Conservation (phyloP, 2,113 vertebrate genomes). For the Abramis brama region DNA sequence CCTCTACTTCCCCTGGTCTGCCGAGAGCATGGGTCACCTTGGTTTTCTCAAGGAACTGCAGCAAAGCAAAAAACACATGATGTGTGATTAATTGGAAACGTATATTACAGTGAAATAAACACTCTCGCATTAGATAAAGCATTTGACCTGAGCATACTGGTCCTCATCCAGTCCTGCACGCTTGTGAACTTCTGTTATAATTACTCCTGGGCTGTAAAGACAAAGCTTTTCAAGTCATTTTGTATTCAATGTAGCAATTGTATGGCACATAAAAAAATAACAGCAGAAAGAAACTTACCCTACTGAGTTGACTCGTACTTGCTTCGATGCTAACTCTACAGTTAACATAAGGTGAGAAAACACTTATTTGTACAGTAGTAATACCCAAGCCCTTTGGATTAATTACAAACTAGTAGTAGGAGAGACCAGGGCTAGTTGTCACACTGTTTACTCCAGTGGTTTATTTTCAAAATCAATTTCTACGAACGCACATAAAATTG, state of each 20-base stretch:
- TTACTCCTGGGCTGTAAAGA: constrained; percentile 77
- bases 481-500: neutral
- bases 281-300: constrained; percentile 67
- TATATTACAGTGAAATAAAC: neutral
- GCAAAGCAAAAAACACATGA: neutral
- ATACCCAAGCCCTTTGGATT: neutral
- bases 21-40: constrained; percentile 80
- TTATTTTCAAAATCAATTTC: neutral
- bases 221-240: neutral
- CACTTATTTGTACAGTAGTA: neutral
- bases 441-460: neutral
- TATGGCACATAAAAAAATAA: neutral
- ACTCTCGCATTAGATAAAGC: neutral
- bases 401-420: neutral
- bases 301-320: constrained; percentile 82
- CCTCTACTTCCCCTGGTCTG: constrained; percentile 78
- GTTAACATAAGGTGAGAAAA: constrained; percentile 22
- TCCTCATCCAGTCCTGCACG: constrained; percentile 78
- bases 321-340: constrained; percentile 79
- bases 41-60: constrained; percentile 72
- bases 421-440: neutral
- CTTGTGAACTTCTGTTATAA: constrained; percentile 80
- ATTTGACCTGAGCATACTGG: constrained; percentile 72
- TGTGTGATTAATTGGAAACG: neutral
- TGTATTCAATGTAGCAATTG: neutral